These are phyloP conservation scores for Agonopterix alstromeriana DNA, from an alignment of 2,888 invertebrate genomes.

Conservation along the genomic window DNA sequence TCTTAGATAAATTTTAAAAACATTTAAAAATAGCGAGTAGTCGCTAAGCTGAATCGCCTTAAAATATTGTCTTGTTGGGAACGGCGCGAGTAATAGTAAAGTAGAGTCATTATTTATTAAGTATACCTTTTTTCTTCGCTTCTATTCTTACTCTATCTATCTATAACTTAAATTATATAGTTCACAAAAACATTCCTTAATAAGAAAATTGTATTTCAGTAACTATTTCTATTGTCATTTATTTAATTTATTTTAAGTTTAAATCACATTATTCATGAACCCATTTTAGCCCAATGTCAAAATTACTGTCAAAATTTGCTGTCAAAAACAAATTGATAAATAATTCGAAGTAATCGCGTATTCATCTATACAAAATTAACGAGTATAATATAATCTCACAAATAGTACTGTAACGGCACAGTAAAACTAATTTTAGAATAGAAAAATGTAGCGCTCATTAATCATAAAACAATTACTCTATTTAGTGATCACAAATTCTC, in stretches of 20 bases:
- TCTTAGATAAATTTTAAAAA: slow-evolving; percentile 51
- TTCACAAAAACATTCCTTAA: not conserved
- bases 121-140: not conserved
- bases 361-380: slow-evolving; percentile 1
- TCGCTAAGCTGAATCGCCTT: slow-evolving; percentile 51
- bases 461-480: slow-evolving; percentile 10
- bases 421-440: slow-evolving; percentile 12
- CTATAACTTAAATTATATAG: not conserved
- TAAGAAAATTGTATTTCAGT: too few relatives aligned
- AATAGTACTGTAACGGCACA: slow-evolving; percentile 30
- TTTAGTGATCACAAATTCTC: slow-evolving; percentile 8
- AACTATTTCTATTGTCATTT: too few relatives aligned
- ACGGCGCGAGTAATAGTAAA: slow-evolving; percentile 31
- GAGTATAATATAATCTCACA: slow-evolving; percentile 15
- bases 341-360: not conserved
- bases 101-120: slow-evolving; percentile 8
- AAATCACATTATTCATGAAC: not conserved
- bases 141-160: not conserved
- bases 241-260: not conserved
- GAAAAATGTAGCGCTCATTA: slow-evolving; percentile 18
- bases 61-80: slow-evolving; percentile 31
- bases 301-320: too few relatives aligned
- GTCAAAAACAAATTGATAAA: not conserved
- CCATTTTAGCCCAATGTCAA: not conserved
- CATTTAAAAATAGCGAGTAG: slow-evolving; percentile 40